phyloP scores from a whole-genome alignment of 1,140 invertebrate species.

The Drosophila suzukii region DNA sequence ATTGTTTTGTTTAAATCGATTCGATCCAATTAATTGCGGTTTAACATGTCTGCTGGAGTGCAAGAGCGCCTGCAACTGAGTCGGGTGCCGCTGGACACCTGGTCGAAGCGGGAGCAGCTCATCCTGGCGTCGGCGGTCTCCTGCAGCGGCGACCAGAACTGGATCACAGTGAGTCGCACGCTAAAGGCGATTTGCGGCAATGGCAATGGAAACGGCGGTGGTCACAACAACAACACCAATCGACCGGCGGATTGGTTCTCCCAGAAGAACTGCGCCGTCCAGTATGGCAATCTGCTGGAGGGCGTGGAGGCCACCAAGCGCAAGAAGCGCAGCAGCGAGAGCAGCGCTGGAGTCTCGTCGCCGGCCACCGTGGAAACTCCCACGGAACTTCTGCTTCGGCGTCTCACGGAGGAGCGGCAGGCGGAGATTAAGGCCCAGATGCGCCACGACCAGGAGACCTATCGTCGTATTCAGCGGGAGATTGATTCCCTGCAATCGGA shows the following conservation, averaged over 20 bases:
- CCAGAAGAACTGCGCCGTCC: slow-evolving; percentile 95
- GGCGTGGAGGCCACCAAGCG: slow-evolving; percentile 94
- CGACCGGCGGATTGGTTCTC: slow-evolving; percentile 94
- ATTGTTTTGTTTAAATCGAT: background rate
- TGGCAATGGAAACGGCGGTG: slow-evolving; percentile 80
- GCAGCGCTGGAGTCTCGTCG: slow-evolving; percentile 80
- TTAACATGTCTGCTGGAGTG: slow-evolving; percentile 28
- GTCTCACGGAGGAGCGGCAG: slow-evolving; percentile 91
- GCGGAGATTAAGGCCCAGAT: slow-evolving; percentile 90
- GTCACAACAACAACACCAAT: slow-evolving; percentile 86
- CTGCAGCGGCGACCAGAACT: slow-evolving; percentile 96
- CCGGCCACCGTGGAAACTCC: slow-evolving; percentile 86
- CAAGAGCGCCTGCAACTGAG: slow-evolving; percentile 85
- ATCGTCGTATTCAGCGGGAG: slow-evolving; percentile 88
- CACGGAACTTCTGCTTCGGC: slow-evolving; percentile 91
- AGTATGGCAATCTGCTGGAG: slow-evolving; percentile 93
- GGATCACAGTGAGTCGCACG: slow-evolving; percentile 94
- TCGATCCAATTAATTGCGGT: slow-evolving; percentile 1
- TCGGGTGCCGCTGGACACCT: slow-evolving; percentile 90
- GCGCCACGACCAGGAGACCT: slow-evolving; percentile 89
- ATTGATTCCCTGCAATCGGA: slow-evolving; percentile 85
- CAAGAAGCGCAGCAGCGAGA: slow-evolving; percentile 89
- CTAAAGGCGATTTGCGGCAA: slow-evolving; percentile 89
- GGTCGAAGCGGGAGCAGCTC: slow-evolving; percentile 93
- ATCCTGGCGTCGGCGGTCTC: slow-evolving; percentile 94